Evolutionary conservation across 2,888 invertebrate species (phyloP), one percentile per base, ranked within the genome.

Genomic region (Archips crataeganus): DNA sequence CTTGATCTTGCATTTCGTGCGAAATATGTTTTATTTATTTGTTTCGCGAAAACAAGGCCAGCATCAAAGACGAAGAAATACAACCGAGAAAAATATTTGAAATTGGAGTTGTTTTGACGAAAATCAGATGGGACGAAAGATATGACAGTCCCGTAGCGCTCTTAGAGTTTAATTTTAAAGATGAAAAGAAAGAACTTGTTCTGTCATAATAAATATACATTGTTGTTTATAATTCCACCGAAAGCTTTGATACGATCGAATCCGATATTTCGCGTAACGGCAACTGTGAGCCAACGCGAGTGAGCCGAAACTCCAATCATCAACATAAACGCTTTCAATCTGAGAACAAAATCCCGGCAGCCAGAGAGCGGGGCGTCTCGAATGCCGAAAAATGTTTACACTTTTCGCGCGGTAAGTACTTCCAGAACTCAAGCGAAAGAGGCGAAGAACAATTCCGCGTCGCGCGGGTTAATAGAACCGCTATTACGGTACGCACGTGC

Each of bases 381-480:
- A 69, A 63, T 70, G 63, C 54, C 62, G 62, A 62, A 62, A 68
- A 72, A 72, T 72, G 62, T 72, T 73, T 73, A 73, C 72, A 73
- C 68, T 68, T 73, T 73, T 61, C 51, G 61, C 67, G 63, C 57
- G 67, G 47, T 67, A 67, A 72, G 72, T 69, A 64, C 64, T 73
- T 73, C 68, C 68, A 63, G 59, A 73, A 73, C 59, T 68, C 59
- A 23, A 42, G 67, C 32, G 39, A 39, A 45, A 36, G 57, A 13
- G 57, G 47, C 47, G 39, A 65, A 59, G 47, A 68, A 57, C 59
- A 34, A 64, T 64, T 32, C 57, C 57, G 57, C 57, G 57, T 57
- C 57, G 42, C 59, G n/a, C 36, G 15, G 67, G 72, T 62, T 64
- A 73, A 73, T 69, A 73, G 68, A 73, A 73, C 57, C 68, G 59